Evolutionary conservation across 2,797 vertebrate species (phyloP).

Genomic region (Pagetopsis macropterus): DNA sequence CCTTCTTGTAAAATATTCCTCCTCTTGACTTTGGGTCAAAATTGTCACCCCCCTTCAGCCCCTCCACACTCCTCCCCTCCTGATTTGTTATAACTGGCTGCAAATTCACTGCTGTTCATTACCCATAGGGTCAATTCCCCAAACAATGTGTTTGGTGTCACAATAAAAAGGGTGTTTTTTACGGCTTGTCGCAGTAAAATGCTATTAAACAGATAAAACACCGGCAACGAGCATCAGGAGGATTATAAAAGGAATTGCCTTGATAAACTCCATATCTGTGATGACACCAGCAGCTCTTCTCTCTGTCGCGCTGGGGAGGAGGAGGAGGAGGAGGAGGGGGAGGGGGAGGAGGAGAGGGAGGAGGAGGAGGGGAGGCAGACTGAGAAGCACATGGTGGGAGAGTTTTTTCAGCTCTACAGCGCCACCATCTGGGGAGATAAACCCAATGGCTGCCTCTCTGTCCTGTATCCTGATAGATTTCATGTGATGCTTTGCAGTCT

Average conservation of each 20-base stretch:
- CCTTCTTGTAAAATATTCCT: conserved; percentile 72
- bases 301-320: conserved; percentile 39
- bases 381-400: conserved; percentile 45
- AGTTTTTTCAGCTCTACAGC: conserved; percentile 48
- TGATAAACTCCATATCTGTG: conserved; percentile 82
- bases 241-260: conserved; percentile 83
- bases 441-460: neutral
- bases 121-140: conserved; percentile 81
- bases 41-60: conserved; percentile 11
- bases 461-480: neutral
- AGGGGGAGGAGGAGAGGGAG: conserved; percentile 10
- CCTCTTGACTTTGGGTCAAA: conserved; percentile 71
- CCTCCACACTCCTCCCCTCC: conserved; percentile 9
- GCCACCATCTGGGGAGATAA: conserved; percentile 56
- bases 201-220: conserved; percentile 85
- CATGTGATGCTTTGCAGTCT: neutral
- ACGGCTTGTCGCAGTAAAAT: conserved; percentile 77
- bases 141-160: conserved; percentile 82
- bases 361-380: conserved; percentile 12
- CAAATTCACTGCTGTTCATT: conserved; percentile 85
- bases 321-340: conserved; percentile 2
- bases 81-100: conserved; percentile 56
- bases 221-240: conserved; percentile 79
- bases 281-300: conserved; percentile 68
- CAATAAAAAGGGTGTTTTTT: conserved; percentile 81